Base-by-base conservation (phyloP, 2,797 vertebrate genomes). In the Cichlasoma orientale region DNA sequence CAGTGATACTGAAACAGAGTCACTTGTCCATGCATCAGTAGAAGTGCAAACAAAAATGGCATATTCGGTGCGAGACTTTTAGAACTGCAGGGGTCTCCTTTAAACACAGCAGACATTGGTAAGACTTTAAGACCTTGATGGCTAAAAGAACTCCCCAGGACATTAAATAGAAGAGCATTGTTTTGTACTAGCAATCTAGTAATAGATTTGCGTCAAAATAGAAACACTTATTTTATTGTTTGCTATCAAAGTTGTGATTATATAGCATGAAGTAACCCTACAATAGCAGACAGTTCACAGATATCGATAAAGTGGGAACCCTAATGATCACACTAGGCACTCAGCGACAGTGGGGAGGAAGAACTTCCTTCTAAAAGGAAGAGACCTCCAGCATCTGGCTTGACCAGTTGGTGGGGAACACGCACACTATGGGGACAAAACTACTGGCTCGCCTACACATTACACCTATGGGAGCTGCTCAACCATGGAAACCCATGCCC, bases 1-100 rank as follows among this genome's bases (percentile, higher is more conserved):
- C 76, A 84, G 74, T 80, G 75, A 80, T 83, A 83, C 56, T 53
- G 73, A 58, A 80, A 70, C 75, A 50, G 74, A 87, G 81, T 38
- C 27, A 7, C 44, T 75, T 7, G 38, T 66, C 72, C 79, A 71
- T 63, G 77, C 78, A 81, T 71, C 69, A 69, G 71, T 44, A 56
- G 36, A 52, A 16, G 41, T 29, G 78, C 14, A 38, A 16, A 66
- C 70, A 71, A 82, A 82, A 87, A 8, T 74, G 82, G 72, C 81
- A 69, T 19, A 47, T 66, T 78, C 14, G 4, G 56, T 63, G 72
- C 70, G 58, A 78, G 58, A 38, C 36, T 56, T 21, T 18, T 56
- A 68, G 7, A 80, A 80, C 80, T 57, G 54, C 16, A 41, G 58
- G 27, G 16, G 10, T 2, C 41, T 7, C 23, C 11, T 38, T 68